Evolutionary conservation across 2,888 invertebrate species (phyloP).

Genomic region (Norana najaformis): DNA sequence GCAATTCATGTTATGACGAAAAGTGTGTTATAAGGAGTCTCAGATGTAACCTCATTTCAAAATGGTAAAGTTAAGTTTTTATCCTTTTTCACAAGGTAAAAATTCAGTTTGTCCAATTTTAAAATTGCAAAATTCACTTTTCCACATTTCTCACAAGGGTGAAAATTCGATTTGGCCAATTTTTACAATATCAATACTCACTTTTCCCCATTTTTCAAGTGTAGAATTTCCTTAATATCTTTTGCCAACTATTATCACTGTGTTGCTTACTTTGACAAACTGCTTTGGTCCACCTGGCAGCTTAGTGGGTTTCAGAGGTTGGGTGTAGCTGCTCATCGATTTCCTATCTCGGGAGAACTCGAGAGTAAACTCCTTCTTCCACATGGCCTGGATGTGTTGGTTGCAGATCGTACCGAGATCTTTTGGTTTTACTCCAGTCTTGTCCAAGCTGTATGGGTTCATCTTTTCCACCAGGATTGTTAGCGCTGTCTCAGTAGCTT

Average conservation of each 20-base stretch:
- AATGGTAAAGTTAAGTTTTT: too few relatives aligned
- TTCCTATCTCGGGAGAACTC: slow-evolving; percentile 99
- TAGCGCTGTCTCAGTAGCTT: slow-evolving; percentile 98
- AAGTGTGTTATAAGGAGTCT: too few relatives aligned
- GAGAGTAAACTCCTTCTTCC: slow-evolving; percentile 99
- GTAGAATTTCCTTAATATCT: background rate
- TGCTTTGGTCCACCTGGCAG: slow-evolving; percentile 87
- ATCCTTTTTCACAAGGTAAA: background rate
- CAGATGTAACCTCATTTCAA: too few relatives aligned
- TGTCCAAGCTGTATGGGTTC: slow-evolving; percentile 89
- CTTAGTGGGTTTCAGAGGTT: slow-evolving; percentile 79
- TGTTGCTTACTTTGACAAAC: slow-evolving; percentile 72
- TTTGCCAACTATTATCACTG: background rate
- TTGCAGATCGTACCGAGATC: slow-evolving; percentile 80
- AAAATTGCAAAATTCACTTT: background rate
- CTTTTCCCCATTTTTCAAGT: background rate
- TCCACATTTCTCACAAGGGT: background rate
- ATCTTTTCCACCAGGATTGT: slow-evolving; percentile 97
- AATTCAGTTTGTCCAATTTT: background rate
- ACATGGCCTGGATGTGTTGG: slow-evolving; percentile 82
- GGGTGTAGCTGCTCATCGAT: slow-evolving; percentile 97
- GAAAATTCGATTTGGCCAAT: background rate
- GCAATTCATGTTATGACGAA: too few relatives aligned
- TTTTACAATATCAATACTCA: too few relatives aligned
- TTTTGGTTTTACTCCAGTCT: slow-evolving; percentile 87